Evolutionary conservation across 2,888 invertebrate genomes (phyloP).

Genomic region (Lochmaea crataegi): DNA sequence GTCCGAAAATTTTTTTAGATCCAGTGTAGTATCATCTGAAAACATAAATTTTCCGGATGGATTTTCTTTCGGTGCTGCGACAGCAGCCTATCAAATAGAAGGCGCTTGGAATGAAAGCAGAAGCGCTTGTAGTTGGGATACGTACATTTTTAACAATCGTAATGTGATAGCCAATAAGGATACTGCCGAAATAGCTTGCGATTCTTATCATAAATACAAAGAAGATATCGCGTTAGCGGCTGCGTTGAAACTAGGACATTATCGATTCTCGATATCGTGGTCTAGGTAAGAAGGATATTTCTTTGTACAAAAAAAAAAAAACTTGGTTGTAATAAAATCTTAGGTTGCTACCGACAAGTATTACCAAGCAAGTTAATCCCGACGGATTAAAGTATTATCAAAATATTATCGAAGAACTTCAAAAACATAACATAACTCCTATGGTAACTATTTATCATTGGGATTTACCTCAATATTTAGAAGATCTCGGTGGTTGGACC

Average conservation of each 20-base stretch:
- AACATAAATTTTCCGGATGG: slow-evolving; percentile 49
- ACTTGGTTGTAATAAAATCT: not conserved
- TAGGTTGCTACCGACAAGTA: slow-evolving; percentile 70
- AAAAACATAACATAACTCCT: slow-evolving; percentile 32
- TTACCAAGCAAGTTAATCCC: slow-evolving; percentile 64
- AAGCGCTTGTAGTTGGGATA: slow-evolving; percentile 61
- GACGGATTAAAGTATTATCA: slow-evolving; percentile 56
- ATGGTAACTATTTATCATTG: slow-evolving; percentile 59
- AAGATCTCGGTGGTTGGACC: slow-evolving; percentile 71
- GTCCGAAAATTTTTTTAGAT: no score
- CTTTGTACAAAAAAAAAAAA: no score
- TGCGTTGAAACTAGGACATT: slow-evolving; percentile 69
- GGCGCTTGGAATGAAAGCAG: slow-evolving; percentile 67
- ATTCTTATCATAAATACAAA: slow-evolving; percentile 74
- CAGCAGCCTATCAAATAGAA: slow-evolving; percentile 61
- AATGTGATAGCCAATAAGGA: slow-evolving; percentile 41
- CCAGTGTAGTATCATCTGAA: no score
- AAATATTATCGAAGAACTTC: slow-evolving; percentile 36
- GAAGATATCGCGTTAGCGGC: slow-evolving; percentile 72
- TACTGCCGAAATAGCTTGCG: slow-evolving; percentile 74
- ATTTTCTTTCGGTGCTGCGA: slow-evolving; percentile 58
- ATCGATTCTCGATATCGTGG: slow-evolving; percentile 62
- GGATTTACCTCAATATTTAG: slow-evolving; percentile 71
- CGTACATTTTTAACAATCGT: slow-evolving; percentile 14
- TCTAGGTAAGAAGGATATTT: slow-evolving; percentile 24